A percentile compares a stretch with the other conserved stretches of the same genome.
These are phyloP conservation scores for Brachyhypopomus gauderio DNA, from an alignment of 2,113 vertebrate genomes.

Conservation along the genomic window DNA sequence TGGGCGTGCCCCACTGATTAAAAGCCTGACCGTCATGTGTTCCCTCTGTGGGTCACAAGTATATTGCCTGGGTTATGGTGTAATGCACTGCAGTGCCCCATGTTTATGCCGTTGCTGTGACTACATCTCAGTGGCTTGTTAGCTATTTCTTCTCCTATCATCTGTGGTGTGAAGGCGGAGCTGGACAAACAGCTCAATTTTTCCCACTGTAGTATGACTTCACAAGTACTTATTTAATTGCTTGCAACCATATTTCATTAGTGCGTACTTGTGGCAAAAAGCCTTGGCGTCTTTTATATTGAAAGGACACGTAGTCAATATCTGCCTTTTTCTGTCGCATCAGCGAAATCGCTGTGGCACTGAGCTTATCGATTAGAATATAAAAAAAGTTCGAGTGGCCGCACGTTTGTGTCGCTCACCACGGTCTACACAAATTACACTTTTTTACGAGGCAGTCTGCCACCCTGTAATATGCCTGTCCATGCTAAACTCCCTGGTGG, in stretches of 20 bases:
- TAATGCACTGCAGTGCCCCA: constrained; percentile 32
- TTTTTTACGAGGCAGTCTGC: constrained; percentile 55
- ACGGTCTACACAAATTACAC: constrained; percentile 42
- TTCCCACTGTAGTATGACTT: background rate
- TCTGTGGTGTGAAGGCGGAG: background rate
- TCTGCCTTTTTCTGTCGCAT: constrained; percentile 41
- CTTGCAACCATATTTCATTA: background rate
- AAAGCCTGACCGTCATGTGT: constrained; percentile 28
- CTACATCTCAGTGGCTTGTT: constrained; percentile 14
- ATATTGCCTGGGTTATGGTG: constrained; percentile 33
- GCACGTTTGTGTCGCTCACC: constrained; percentile 30
- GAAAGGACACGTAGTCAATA: constrained; percentile 5
- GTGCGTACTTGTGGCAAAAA: background rate
- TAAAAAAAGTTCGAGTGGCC: constrained; percentile 27
- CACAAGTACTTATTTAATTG: background rate
- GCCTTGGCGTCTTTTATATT: background rate
- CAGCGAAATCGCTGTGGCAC: constrained; percentile 36
- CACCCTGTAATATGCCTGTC: constrained; percentile 39
- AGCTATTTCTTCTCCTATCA: background rate
- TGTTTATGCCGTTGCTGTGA: constrained; percentile 43
- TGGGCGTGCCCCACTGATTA: constrained; percentile 42
- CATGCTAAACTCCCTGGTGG: constrained; percentile 32
- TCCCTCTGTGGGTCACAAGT: constrained; percentile 29
- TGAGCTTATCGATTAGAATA: constrained; percentile 23
- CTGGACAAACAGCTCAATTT: background rate